These are phyloP conservation scores for Xiphophorus couchianus DNA, from an alignment of 2,113 vertebrate genomes.

Conservation along the genomic window DNA sequence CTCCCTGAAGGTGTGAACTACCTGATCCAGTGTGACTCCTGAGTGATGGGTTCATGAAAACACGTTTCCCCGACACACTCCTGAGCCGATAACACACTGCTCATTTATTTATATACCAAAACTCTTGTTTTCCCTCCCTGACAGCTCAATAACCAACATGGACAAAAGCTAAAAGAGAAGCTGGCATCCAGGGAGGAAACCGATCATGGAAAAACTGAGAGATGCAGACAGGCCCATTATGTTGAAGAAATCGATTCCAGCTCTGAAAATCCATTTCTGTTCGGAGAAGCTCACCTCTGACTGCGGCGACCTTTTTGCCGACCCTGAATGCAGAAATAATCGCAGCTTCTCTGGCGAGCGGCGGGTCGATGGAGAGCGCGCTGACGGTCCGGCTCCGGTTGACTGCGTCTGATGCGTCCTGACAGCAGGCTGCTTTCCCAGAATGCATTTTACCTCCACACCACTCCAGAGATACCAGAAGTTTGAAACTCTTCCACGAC, in stretches of 20 bases:
- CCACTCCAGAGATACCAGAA: neutral
- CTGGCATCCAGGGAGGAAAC: neutral
- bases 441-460: neutral
- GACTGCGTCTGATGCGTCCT: neutral
- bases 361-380: neutral
- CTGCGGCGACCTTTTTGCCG: neutral
- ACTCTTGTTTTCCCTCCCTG: neutral
- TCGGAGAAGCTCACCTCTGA: neutral
- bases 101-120: conserved; percentile 1
- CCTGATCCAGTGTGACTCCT: no score
- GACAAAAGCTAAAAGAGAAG: neutral
- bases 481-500: neutral
- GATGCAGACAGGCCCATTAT: neutral
- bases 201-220: neutral
- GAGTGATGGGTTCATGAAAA: neutral
- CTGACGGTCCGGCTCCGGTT: neutral
- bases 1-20: neutral
- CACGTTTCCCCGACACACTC: neutral
- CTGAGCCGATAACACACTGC: neutral
- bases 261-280: conserved; percentile 16
- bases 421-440: neutral
- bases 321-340: neutral
- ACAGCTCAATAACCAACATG: neutral
- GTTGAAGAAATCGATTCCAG: conserved; percentile 16
- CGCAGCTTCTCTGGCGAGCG: neutral